A percentile compares a stretch with the other conserved stretches of the same genome.
These are phyloP conservation scores for Scolopax rusticola DNA, from an alignment of 2,797 vertebrate genomes.

Conservation along the genomic window DNA sequence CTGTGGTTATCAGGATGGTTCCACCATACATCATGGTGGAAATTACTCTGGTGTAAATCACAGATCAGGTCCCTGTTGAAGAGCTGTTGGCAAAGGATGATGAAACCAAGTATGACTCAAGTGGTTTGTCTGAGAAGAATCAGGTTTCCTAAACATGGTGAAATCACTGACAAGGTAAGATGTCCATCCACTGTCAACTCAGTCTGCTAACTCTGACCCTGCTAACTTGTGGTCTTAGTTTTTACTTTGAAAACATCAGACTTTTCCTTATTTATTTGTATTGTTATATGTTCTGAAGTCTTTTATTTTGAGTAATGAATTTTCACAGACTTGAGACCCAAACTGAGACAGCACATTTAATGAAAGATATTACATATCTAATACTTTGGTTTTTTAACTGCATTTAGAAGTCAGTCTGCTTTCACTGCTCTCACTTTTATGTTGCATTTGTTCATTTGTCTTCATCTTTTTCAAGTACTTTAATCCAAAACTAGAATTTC, in stretches of 20 bases:
- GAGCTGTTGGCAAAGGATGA: not conserved
- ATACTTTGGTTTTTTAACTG: not conserved
- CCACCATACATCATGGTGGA: not conserved
- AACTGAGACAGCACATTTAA: not conserved
- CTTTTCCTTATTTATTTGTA: not conserved
- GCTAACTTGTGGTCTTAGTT: not conserved
- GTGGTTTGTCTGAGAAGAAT: not conserved
- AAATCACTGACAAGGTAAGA: not conserved
- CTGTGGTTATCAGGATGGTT: not conserved
- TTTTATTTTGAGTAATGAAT: not conserved
- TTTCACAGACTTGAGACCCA: not conserved
- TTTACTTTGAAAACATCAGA: not conserved
- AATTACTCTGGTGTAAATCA: not conserved
- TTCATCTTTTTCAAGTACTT: not conserved
- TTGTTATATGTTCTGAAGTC: not conserved
- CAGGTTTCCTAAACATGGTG: not conserved
- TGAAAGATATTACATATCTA: not conserved
- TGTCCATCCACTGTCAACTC: not conserved
- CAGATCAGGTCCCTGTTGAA: not conserved
- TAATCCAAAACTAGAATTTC: not conserved
- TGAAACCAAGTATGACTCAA: not conserved
- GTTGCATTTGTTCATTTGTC: not conserved
- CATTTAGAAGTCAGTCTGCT: not conserved
- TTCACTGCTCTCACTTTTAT: not conserved
- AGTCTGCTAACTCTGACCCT: not conserved